Conservation (phyloP, 2,888 invertebrate genomes). For the Ichneumoninae sp. region DNA sequence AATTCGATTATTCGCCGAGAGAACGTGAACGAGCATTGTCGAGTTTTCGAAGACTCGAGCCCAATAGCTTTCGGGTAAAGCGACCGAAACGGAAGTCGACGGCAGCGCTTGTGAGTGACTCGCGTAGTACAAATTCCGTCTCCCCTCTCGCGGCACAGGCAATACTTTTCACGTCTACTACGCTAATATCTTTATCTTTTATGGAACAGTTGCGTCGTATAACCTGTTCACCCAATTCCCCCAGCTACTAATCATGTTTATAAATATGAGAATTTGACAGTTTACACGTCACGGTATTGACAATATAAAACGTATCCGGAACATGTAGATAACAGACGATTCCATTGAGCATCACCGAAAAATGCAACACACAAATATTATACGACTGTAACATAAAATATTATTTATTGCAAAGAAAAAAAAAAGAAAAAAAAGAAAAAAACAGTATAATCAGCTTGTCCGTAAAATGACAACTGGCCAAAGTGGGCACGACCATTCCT, state of each 20-base stretch:
- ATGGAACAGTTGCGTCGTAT: conserved; percentile 69
- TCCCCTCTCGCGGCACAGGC: neutral
- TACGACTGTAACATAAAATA: conserved; percentile 67
- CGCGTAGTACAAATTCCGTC: conserved; percentile 18
- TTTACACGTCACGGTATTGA: conserved; percentile 67
- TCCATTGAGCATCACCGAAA: conserved; percentile 50
- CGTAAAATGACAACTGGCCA: conserved; percentile 82
- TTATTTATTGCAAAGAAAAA: conserved; percentile 65
- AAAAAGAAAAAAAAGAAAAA: conserved; percentile 37
- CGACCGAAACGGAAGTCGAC: neutral
- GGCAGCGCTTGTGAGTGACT: neutral
- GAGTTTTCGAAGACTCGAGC: neutral
- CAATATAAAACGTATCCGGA: conserved; percentile 51
- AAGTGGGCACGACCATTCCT: conserved; percentile 87
- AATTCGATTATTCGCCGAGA: neutral
- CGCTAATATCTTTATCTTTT: conserved; percentile 48
- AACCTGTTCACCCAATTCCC: conserved; percentile 73
- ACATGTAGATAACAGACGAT: conserved; percentile 60
- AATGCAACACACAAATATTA: conserved; percentile 69
- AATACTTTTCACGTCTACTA: conserved; percentile 28
- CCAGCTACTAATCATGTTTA: conserved; percentile 76
- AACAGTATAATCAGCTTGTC: conserved; percentile 50
- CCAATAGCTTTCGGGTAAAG: neutral
- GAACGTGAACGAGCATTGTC: neutral
- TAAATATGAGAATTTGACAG: conserved; percentile 80